Base-by-base conservation (phyloP, 2,113 vertebrate genomes). In the Myrmophylax atrothorax region DNA sequence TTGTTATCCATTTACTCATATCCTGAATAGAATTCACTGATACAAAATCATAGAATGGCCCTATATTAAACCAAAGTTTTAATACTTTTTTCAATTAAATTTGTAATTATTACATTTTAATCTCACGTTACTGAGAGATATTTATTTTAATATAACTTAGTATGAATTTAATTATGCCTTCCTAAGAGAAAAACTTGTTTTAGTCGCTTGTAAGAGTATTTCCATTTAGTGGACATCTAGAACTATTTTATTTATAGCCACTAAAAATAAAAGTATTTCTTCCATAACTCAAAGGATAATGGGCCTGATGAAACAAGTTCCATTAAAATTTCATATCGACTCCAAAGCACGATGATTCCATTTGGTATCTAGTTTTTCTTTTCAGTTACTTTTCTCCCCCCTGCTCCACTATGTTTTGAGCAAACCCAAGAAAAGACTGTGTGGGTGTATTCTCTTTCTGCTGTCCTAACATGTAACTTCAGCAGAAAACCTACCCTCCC, bases 61-160 rank as follows among this genome's bases (percentile, higher is more conserved):
- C 7, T 91, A 29, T 25, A 80, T 83, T 86, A 86, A 82, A 85
- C 7, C 23, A 25, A 31, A 37, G 37, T 66, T 94, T 69, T 69
- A 85, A 56, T 90, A 79, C 44, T 96, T 73, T 92, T 85, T 62
- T 6, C 66, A 91, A 85, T 90, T 68, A 49, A 66, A 77, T 88
- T 44, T 63, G n/a, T 92, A 93, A 85, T 76, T 31, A 82, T 46
- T 91, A 12, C 12, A 69, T 77, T 90, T 84, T 72, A 91, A 87
- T 91, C 20, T 52, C 20, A 73, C 49, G 12, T 59, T 83, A 80
- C 42, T 59, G 55, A 80, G 66, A 83, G 90, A 77, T 90, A 86
- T n/a, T 85, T 87, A 49, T 73, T 79, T 94, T 81, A 89, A 74
- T 89, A 31, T 25, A 78, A 38, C 9, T 55, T 33, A 42, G 20